Percentiles rank a stretch among this genome's conserved stretches.
These are phyloP conservation scores for Cantharis lateralis DNA, from an alignment of 2,888 invertebrate species.

Conservation along the genomic window DNA sequence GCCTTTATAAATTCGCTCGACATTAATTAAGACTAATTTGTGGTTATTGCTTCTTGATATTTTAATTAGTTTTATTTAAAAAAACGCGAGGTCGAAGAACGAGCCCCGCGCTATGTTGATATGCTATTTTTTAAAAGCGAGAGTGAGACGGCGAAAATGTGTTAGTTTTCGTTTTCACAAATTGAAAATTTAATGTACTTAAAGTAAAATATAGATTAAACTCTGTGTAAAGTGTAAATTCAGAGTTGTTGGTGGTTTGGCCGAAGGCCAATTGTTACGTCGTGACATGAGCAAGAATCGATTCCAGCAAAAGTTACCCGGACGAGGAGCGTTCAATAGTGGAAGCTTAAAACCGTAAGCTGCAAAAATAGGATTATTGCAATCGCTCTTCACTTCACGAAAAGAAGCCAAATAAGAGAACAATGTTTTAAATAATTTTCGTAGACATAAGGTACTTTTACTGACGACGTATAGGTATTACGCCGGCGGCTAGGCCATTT, in stretches of 20 bases:
- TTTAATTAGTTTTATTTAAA: not conserved
- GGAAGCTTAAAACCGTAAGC: constrained; percentile 34
- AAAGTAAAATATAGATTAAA: not conserved
- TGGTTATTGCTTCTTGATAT: not conserved
- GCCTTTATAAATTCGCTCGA: not conserved
- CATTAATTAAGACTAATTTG: not conserved
- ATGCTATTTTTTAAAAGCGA: not conserved
- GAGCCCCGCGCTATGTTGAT: not conserved
- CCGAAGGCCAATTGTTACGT: constrained; percentile 31
- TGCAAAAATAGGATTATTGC: constrained; percentile 40
- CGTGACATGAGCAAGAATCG: constrained; percentile 31
- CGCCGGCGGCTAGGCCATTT: constrained; percentile 18
- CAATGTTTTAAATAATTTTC: constrained; percentile 21
- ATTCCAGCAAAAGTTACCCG: constrained; percentile 37
- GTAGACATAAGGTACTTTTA: constrained; percentile 27
- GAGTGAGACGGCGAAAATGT: not conserved
- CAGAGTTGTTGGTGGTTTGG: constrained; percentile 28
- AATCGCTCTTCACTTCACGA: constrained; percentile 24
- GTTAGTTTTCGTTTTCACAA: not conserved
- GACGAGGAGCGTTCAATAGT: constrained; percentile 26
- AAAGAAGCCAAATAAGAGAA: constrained; percentile 16
- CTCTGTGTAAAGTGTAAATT: constrained; percentile 27
- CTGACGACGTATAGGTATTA: constrained; percentile 20
- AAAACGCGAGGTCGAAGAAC: not conserved
- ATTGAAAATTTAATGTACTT: not conserved